Conservation (phyloP, 2,113 vertebrate genomes). For the Nothobranchius kuhntae region DNA sequence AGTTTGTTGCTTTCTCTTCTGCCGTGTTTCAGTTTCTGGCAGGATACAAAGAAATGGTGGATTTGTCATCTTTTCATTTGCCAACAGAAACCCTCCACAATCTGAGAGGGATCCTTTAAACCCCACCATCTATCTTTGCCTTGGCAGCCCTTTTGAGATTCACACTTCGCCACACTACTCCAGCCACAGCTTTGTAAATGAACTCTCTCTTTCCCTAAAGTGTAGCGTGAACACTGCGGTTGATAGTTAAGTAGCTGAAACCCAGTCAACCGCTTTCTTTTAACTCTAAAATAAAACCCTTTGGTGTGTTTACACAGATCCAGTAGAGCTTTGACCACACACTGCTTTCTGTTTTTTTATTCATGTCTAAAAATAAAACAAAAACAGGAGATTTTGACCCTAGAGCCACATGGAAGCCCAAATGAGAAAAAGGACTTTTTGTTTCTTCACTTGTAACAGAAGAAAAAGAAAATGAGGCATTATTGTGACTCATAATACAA, state of each 20-base stretch:
- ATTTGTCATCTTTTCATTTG: background rate
- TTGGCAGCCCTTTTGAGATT: slow-evolving; percentile 17
- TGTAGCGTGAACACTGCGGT: slow-evolving; percentile 2
- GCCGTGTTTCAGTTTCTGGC: background rate
- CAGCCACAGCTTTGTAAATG: slow-evolving; percentile 11
- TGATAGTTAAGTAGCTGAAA: slow-evolving; percentile 3
- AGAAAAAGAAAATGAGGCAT: background rate
- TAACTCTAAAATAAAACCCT: slow-evolving; percentile 19
- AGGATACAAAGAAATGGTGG: background rate
- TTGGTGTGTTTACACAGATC: background rate
- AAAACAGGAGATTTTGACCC: background rate
- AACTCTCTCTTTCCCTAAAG: background rate
- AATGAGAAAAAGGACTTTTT: no score
- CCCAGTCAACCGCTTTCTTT: background rate
- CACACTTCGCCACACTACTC: slow-evolving; percentile 23
- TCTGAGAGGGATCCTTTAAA: background rate
- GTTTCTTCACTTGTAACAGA: no score
- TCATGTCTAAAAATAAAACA: background rate
- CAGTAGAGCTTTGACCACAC: background rate
- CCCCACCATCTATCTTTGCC: background rate
- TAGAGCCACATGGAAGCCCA: background rate
- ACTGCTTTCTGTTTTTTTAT: background rate
- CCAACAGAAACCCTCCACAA: background rate
- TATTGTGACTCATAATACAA: slow-evolving; percentile 11
- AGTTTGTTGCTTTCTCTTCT: background rate